A percentile compares a stretch with the other conserved stretches of the same genome.
Evolutionary conservation across 2,797 vertebrate genomes (phyloP).

Genomic region (Luscinia megarhynchos): DNA sequence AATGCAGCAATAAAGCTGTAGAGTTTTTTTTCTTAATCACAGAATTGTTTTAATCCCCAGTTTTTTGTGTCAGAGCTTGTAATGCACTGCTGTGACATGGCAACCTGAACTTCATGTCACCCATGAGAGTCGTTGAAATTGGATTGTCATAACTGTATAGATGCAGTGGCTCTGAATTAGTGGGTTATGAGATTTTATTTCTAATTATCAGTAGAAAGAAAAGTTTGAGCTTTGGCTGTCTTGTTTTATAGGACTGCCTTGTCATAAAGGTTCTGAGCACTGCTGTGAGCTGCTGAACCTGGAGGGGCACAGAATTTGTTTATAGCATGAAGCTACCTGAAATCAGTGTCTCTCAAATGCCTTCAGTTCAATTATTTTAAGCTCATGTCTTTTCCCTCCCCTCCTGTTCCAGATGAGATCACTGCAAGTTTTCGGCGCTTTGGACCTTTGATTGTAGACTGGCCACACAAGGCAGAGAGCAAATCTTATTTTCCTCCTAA

Average conservation of each 20-base stretch:
- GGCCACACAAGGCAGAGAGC: slow-evolving; percentile 99
- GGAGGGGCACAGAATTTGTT: not conserved
- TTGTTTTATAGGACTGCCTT: not conserved
- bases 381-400: not conserved
- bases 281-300: not conserved
- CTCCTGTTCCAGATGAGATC: slow-evolving; percentile 88
- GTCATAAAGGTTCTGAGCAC: not conserved
- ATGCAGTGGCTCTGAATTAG: not conserved
- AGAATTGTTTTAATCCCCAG: not conserved
- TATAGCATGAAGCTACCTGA: not conserved
- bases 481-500: slow-evolving; percentile 99
- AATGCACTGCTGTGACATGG: not conserved
- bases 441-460: slow-evolving; percentile 98
- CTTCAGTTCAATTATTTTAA: not conserved
- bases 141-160: not conserved
- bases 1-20: not conserved
- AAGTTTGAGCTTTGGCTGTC: not conserved
- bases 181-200: not conserved
- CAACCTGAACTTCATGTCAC: not conserved
- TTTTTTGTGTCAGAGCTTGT: not conserved
- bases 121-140: not conserved
- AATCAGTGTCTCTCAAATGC: not conserved
- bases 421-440: slow-evolving; percentile 98
- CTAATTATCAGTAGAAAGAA: not conserved
- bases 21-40: not conserved